phyloP scores from a whole-genome alignment of 2,797 vertebrate genomes.

The Crypturellus tataupa region DNA sequence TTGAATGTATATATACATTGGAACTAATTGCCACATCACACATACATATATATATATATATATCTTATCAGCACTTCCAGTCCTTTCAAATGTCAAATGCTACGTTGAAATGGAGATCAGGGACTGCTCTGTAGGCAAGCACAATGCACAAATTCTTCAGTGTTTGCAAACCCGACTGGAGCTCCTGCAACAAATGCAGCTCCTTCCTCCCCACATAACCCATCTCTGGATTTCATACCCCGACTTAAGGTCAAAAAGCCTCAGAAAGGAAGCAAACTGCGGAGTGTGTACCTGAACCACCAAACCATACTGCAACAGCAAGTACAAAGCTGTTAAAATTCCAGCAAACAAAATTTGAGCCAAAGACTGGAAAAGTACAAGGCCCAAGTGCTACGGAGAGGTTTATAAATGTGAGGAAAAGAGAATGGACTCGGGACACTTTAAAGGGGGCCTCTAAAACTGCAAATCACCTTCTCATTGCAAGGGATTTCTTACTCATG shows the following conservation, averaged over 20 bases:
- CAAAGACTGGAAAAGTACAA: not conserved
- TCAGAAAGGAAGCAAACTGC: not conserved
- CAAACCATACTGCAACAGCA: accelerated
- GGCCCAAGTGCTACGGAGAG: not conserved
- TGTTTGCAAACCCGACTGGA: accelerated
- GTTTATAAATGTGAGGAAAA: accelerated
- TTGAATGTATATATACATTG: too few relatives aligned
- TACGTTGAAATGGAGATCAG: not conserved
- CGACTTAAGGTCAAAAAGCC: accelerated
- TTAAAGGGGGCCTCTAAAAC: not conserved
- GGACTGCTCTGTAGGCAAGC: not conserved
- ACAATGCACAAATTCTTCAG: not conserved
- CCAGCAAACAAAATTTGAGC: not conserved
- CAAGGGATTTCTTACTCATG: accelerated
- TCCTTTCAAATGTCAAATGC: not conserved
- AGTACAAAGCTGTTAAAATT: not conserved
- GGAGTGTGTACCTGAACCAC: not conserved
- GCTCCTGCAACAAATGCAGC: not conserved
- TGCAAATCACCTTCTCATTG: not conserved
- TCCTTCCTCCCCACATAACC: accelerated
- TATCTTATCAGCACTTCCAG: not conserved
- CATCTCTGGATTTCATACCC: not conserved
- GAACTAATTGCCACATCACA: not conserved
- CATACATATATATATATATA: not conserved
- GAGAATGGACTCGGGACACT: accelerated